Conservation (phyloP, 2,888 invertebrate species). For the Gisinianus flammeolus region DNA sequence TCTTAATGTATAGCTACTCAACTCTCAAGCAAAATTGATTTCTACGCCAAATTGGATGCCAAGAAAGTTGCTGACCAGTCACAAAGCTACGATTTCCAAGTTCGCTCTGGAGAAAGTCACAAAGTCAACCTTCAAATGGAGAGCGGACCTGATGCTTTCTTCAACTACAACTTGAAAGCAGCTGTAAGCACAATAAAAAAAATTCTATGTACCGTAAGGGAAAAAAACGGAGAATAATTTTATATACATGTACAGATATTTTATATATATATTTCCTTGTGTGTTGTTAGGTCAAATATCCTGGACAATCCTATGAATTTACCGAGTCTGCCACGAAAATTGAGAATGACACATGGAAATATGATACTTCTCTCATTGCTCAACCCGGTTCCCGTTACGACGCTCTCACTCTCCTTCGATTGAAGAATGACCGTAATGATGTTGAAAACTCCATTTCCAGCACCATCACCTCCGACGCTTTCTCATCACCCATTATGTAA, state of each 20-base stretch:
- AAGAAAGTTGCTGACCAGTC: conserved; percentile 57
- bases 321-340: conserved; percentile 48
- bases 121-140: neutral
- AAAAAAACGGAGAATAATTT: neutral
- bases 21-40: too few species aligned
- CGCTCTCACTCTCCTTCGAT: conserved; percentile 45
- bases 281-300: conserved; percentile 36
- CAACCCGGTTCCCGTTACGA: conserved; percentile 50
- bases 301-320: conserved; percentile 50
- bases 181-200: conserved; percentile 35
- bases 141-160: conserved; percentile 29
- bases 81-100: conserved; percentile 29
- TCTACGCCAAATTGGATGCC: conserved; percentile 67
- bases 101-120: neutral
- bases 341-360: conserved; percentile 43
- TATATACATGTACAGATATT: neutral
- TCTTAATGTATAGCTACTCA: too few species aligned
- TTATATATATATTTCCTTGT: neutral
- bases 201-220: neutral
- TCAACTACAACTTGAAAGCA: conserved; percentile 39
- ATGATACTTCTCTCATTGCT: conserved; percentile 42
- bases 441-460: conserved; percentile 45
- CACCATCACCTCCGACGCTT: conserved; percentile 47
- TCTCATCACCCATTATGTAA: conserved; percentile 49
- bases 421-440: conserved; percentile 45